Evolutionary conservation across 1,140 invertebrate species (phyloP), one percentile per base, ranked within the genome.

Genomic region (Coelopa frigida): DNA sequence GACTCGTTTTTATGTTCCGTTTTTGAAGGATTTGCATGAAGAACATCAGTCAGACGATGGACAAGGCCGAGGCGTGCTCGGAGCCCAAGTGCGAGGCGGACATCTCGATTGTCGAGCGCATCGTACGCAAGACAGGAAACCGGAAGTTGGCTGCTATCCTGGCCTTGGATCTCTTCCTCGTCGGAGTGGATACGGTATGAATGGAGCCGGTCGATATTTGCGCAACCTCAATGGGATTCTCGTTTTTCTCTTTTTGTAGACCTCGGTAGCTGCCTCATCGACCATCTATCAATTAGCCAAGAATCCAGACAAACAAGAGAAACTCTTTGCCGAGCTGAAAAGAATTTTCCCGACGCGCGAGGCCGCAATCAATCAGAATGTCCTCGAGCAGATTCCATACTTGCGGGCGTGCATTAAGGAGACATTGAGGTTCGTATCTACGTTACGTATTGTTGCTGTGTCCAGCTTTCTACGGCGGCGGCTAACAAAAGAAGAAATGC

Each of bases 331-430:
- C 40, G 89, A 94, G 73, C 63, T 94, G 7, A 65, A 71, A 36
- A 63, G 59, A n/a, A 70, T 81, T 27, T 61, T 89, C 27, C 77
- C 81, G 8, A 48, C 68, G 36, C 51, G 57, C 27, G 67, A 77
- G 47, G 70, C 72, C 36, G 57, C 71, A 36, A 68, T 93, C 15
- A 81, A 81, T 48, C 72, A 76, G 33, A 71, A 75, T 46, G 76
- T 79, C 46, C 71, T 91, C 24, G 82, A 85, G 41, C 76, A 79
- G 51, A 71, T 91, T 57, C 78, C 78, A 11, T 94, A 89, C 60
- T 72, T 94, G 22, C 85, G 85, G 67, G 89, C 89, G 4, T 92
- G 87, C 61, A 81, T 95, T 8, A 93, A 91, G 66, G 91, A 95
- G 77, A 84, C 87, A 4, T 76, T 94, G 52, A 80, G 89, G 88